Evolutionary conservation across 2,113 vertebrate genomes (phyloP), one percentile per base, ranked within the genome.

Genomic region (Gila orcuttii): DNA sequence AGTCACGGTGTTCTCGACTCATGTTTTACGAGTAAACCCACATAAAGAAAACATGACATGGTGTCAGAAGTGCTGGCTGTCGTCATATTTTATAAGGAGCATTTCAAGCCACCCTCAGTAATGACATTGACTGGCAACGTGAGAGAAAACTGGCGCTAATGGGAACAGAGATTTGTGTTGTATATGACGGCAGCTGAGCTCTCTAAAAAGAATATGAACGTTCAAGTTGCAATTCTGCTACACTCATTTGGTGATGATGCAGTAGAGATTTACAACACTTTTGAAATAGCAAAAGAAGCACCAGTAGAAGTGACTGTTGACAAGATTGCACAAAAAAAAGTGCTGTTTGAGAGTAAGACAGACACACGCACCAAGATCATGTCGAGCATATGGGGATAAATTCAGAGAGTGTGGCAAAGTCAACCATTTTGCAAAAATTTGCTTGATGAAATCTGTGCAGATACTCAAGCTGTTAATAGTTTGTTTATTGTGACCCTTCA

Each of bases 191-290:
- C 57, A 10, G 33, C 71, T 39, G 71, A 77, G 4, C 28, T 28
- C 25, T 39, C 64, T 73, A 59, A 36, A 55, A 81, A 81, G 39
- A 39, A 6, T n/a, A 19, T 3, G 11, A 42, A 36, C 15, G 55
- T 81, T 15, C 17, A 81, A 62, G 23, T 81, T 2, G 21, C 59
- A 23, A 10, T 62, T 15, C 50, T 81, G 23, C 33, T 81, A 23
- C 57, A 42, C 28, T 42, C 71, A 28, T 45, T 81, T 15, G 39
- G 17, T 28, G 85, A 86, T 50, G 64, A 86, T 19, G 77, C 64
- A 4, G 11, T 80, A 52, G 23, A 81, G 52, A 69, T 86, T 11
- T 74, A 86, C 36, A 81, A 86, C 21, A 59, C 23, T 28, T 36
- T 81, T 23, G 33, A 86, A n/a, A 81, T 79, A 31, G 12, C 50